Conservation (phyloP, 2,888 invertebrate genomes). For the Melanargia galathea region DNA sequence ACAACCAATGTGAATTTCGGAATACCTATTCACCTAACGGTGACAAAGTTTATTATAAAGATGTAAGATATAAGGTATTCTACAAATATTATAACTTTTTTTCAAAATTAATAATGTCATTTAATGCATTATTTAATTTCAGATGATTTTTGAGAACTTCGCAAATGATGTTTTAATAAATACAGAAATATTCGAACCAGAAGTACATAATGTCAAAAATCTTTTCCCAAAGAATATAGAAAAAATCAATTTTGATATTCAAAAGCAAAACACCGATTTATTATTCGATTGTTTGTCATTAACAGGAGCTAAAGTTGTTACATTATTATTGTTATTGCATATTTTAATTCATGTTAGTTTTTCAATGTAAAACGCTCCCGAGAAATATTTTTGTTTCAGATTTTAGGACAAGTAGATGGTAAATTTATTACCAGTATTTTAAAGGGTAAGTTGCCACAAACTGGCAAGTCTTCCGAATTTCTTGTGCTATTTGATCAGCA, state of each 20-base stretch:
- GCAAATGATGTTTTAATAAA: slow-evolving; percentile 71
- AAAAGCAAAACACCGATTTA: slow-evolving; percentile 57
- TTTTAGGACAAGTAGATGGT: slow-evolving; percentile 88
- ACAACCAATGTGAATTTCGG: slow-evolving; percentile 54
- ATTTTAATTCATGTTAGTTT: not conserved
- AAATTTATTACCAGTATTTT: slow-evolving; percentile 86
- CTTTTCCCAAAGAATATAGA: slow-evolving; percentile 51
- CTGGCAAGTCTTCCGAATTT: slow-evolving; percentile 64
- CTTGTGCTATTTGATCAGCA: slow-evolving; percentile 92
- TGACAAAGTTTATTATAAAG: slow-evolving; percentile 59
- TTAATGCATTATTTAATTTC: slow-evolving; percentile 41
- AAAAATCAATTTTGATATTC: slow-evolving; percentile 55
- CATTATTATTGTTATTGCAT: slow-evolving; percentile 1
- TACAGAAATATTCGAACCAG: slow-evolving; percentile 66
- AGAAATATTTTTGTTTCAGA: slow-evolving; percentile 59
- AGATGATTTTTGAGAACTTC: slow-evolving; percentile 72
- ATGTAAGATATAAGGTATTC: slow-evolving; percentile 57
- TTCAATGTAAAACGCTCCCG: not conserved
- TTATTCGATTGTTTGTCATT: slow-evolving; percentile 61
- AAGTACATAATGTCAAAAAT: slow-evolving; percentile 55
- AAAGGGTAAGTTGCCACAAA: slow-evolving; percentile 46
- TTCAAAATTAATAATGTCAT: not conserved
- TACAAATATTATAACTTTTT: not conserved
- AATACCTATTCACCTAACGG: slow-evolving; percentile 45
- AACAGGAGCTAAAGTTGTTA: slow-evolving; percentile 55